These are phyloP conservation scores for Otus sunia DNA, from an alignment of 2,113 vertebrate species.

Conservation along the genomic window DNA sequence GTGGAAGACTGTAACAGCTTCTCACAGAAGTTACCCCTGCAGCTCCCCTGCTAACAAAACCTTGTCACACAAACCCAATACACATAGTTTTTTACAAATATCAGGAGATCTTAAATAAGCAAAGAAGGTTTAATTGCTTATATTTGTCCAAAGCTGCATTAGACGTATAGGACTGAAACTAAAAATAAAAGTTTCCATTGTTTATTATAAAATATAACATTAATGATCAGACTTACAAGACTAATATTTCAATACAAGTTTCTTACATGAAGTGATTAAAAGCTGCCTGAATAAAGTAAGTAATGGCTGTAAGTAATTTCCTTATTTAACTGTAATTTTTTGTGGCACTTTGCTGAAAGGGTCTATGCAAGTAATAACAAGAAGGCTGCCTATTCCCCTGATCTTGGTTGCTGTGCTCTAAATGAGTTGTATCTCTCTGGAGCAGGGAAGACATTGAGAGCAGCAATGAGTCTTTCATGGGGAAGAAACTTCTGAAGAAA, in stretches of 20 bases:
- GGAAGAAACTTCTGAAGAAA: neutral
- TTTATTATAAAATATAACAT: neutral
- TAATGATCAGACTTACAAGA: neutral
- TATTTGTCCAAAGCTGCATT: neutral
- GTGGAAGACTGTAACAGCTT: neutral
- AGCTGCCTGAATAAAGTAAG: neutral
- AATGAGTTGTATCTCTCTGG: neutral
- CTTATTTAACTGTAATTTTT: neutral
- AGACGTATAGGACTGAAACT: neutral
- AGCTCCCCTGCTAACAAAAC: neutral
- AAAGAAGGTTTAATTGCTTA: neutral
- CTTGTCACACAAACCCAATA: neutral
- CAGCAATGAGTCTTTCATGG: neutral
- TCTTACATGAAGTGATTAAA: neutral
- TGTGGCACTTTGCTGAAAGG: neutral
- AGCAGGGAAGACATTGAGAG: neutral
- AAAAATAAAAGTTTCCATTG: neutral
- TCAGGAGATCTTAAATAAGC: neutral
- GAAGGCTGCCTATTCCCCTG: neutral
- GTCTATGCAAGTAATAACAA: neutral
- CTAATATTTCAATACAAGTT: neutral
- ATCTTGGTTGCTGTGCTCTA: neutral
- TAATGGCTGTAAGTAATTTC: neutral
- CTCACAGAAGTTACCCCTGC: neutral
- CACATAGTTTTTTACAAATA: neutral